A percentile compares a stretch with the other conserved stretches of the same genome.
phyloP scores from a whole-genome alignment of 2,888 invertebrate genomes.

The Aquatica leii region DNA sequence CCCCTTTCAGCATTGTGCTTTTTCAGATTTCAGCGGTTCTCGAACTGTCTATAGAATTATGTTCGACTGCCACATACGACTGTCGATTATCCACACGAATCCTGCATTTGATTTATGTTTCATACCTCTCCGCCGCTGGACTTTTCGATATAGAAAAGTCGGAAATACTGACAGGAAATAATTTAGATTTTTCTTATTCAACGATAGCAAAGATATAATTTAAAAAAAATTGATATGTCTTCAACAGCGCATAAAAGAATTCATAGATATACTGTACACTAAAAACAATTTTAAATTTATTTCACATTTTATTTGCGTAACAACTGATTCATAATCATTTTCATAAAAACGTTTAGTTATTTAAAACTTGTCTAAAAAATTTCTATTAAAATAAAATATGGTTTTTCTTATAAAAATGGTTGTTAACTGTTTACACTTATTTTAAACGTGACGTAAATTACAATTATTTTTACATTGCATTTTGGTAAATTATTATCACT shows the following conservation, averaged over 20 bases:
- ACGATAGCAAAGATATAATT: slow-evolving; percentile 33
- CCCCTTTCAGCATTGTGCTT: slow-evolving; percentile 23
- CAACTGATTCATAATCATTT: too few relatives aligned
- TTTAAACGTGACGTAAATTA: too few relatives aligned
- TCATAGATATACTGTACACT: too few relatives aligned
- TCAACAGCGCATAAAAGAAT: slow-evolving; percentile 28
- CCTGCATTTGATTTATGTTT: slow-evolving; percentile 52
- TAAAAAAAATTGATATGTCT: slow-evolving; percentile 27
- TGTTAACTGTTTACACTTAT: too few relatives aligned
- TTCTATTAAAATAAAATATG: too few relatives aligned
- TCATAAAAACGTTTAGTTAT: too few relatives aligned
- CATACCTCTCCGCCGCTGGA: slow-evolving; percentile 50
- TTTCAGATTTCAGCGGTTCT: slow-evolving; percentile 31
- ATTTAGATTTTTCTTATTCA: slow-evolving; percentile 49
- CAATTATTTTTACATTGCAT: too few relatives aligned
- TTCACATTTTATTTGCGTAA: too few relatives aligned
- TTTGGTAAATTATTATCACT: too few relatives aligned
- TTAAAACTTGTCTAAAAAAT: too few relatives aligned
- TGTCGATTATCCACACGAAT: slow-evolving; percentile 54
- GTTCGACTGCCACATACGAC: slow-evolving; percentile 54
- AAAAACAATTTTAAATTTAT: too few relatives aligned
- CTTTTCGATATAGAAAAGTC: slow-evolving; percentile 48
- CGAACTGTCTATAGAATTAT: slow-evolving; percentile 47
- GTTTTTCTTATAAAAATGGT: too few relatives aligned
- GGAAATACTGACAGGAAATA: slow-evolving; percentile 42